phyloP scores from a whole-genome alignment of 64 coral and sea anemone genomes.

The Catalaphyllia jardinei region DNA sequence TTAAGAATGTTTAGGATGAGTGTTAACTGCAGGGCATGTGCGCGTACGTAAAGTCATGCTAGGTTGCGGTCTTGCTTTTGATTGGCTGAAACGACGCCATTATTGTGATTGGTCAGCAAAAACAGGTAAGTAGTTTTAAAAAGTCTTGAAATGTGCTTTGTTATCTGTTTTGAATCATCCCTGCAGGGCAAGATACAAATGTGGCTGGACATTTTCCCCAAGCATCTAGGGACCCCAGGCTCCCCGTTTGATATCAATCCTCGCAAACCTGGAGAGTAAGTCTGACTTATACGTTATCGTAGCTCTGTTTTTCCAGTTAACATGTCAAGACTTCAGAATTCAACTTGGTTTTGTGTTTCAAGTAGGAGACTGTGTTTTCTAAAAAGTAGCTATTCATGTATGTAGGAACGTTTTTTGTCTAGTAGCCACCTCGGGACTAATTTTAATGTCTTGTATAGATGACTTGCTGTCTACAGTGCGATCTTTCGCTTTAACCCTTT shows the following conservation, averaged over 20 bases:
- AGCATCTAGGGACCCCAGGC: slow-evolving; percentile 80
- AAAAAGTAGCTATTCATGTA: too few species aligned
- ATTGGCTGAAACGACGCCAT: neutral
- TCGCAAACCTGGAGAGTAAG: slow-evolving; percentile 79
- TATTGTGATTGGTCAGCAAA: too few species aligned
- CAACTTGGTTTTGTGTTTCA: neutral
- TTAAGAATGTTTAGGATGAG: too few species aligned
- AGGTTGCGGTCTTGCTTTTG: too few species aligned
- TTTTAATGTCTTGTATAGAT: too few species aligned
- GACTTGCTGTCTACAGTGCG: too few species aligned
- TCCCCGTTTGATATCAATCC: slow-evolving; percentile 76
- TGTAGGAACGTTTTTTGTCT: too few species aligned
- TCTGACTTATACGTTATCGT: neutral
- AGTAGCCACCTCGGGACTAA: too few species aligned
- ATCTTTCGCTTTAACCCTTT: neutral
- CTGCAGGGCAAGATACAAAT: slow-evolving; percentile 87
- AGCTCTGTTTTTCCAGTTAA: neutral
- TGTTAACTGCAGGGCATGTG: too few species aligned
- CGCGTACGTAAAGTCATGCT: too few species aligned
- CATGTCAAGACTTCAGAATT: neutral
- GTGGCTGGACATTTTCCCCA: slow-evolving; percentile 91
- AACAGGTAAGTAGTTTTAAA: neutral
- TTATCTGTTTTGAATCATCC: neutral
- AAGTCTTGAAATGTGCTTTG: neutral
- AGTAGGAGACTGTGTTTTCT: too few species aligned